Conservation (phyloP, 30 jellyfish, hydroid and myxozoan species). For the Chironex yamaguchii region DNA sequence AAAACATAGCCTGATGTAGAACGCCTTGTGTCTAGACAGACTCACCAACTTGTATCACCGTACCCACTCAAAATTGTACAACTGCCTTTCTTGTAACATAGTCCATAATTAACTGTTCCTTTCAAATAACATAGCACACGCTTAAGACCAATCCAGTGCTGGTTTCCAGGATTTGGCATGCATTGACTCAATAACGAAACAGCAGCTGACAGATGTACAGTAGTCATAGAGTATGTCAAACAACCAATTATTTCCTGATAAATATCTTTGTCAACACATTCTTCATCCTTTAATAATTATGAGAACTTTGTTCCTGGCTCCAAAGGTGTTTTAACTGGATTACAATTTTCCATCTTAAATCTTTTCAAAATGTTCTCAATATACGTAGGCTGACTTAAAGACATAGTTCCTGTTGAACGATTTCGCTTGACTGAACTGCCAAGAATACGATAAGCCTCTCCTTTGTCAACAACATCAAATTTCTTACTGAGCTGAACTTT, state of each 20-base stretch:
- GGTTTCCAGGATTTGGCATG: constrained; percentile 48
- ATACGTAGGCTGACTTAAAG: constrained; percentile 10
- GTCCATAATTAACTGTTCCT: constrained; percentile 33
- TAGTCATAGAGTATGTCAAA: constrained; percentile 16
- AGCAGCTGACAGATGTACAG: constrained; percentile 45
- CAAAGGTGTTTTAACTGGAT: too few relatives aligned
- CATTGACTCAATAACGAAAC: constrained; percentile 35
- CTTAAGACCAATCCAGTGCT: constrained; percentile 24
- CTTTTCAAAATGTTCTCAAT: constrained; percentile 8
- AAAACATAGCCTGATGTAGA: constrained; percentile 29
- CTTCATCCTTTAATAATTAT: constrained; percentile 2
- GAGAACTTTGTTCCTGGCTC: constrained; percentile 39
- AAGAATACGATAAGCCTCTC: constrained; percentile 8
- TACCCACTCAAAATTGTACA: not conserved
- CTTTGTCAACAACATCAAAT: constrained; percentile 16
- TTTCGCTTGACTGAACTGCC: constrained; percentile 37
- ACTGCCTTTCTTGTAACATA: not conserved
- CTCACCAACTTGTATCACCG: constrained; percentile 10
- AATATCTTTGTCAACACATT: not conserved
- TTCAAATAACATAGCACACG: constrained; percentile 14
- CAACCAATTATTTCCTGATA: constrained; percentile 46
- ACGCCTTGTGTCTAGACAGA: not conserved
- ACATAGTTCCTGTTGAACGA: constrained; percentile 10
- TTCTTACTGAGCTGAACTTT: constrained; percentile 9
- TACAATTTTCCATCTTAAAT: constrained; percentile 8